phyloP scores from a whole-genome alignment of 2,797 vertebrate genomes.

The Gymnocypris eckloni region DNA sequence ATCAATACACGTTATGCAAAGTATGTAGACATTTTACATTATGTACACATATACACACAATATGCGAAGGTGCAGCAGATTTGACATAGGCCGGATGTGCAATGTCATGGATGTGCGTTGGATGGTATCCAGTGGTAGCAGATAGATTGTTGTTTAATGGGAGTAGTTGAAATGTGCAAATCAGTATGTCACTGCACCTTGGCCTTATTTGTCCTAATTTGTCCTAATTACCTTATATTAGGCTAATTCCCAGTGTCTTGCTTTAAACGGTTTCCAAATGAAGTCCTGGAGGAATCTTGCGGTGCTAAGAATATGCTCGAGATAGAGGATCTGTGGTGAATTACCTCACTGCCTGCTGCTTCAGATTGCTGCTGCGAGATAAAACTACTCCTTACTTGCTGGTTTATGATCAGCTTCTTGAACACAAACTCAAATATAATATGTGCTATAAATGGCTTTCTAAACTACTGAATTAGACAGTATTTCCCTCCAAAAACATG shows the following conservation, averaged over 20 bases:
- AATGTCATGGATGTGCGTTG: too few relatives aligned
- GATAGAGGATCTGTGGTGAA: background rate
- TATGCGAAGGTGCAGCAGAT: too few relatives aligned
- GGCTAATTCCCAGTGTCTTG: slow-evolving; percentile 60
- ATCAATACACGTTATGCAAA: too few relatives aligned
- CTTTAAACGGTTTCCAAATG: slow-evolving; percentile 50
- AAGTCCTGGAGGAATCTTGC: slow-evolving; percentile 24
- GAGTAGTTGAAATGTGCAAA: slow-evolving; percentile 59
- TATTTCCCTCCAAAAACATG: background rate
- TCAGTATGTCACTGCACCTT: slow-evolving; percentile 50
- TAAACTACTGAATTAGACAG: background rate
- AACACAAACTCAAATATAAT: slow-evolving; percentile 4
- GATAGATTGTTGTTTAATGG: slow-evolving; percentile 1
- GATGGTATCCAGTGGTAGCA: too few relatives aligned
- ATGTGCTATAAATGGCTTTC: slow-evolving; percentile 6
- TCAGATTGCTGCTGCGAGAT: slow-evolving; percentile 11
- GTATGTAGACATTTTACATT: too few relatives aligned
- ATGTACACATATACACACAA: too few relatives aligned
- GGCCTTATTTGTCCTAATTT: slow-evolving; percentile 61
- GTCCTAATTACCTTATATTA: slow-evolving; percentile 56
- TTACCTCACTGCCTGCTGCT: slow-evolving; percentile 19
- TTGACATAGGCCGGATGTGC: too few relatives aligned
- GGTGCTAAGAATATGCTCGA: background rate
- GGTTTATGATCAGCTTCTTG: slow-evolving; percentile 1
- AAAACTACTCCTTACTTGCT: background rate